A percentile compares a stretch with the other conserved stretches of the same genome.
Conservation (phyloP, 2,797 vertebrate genomes). For the Notolepis coatsorum region DNA sequence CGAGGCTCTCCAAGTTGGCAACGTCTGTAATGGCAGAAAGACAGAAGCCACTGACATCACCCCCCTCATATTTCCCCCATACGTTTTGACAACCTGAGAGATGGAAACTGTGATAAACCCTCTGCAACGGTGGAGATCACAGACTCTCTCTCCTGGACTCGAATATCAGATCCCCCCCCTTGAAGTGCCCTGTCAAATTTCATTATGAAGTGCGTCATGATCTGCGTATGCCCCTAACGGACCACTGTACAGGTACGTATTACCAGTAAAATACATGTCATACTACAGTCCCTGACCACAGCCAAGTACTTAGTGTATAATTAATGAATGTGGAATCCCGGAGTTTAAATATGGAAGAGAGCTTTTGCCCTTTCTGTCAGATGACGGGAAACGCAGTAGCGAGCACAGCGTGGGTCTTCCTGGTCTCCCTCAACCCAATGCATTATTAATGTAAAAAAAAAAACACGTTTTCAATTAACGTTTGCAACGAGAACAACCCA, state of each 20-base stretch:
- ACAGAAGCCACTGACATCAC: conserved; percentile 46
- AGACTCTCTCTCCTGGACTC: no score
- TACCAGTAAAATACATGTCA: no score
- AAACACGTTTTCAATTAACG: background rate
- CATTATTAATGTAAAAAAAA: background rate
- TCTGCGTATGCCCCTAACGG: no score
- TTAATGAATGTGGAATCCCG: background rate
- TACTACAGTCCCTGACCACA: no score
- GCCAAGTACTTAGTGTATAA: no score
- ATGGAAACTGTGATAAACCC: conserved; percentile 39
- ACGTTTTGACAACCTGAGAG: conserved; percentile 20
- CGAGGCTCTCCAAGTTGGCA: conserved; percentile 32
- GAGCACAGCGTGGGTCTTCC: background rate
- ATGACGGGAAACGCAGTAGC: no score
- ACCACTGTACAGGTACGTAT: no score
- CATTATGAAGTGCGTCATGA: background rate
- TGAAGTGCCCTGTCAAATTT: background rate
- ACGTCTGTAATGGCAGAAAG: conserved; percentile 12
- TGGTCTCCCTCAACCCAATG: background rate
- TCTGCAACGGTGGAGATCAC: background rate
- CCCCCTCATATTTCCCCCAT: conserved; percentile 23
- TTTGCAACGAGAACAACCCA: background rate
- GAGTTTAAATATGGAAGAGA: no score
- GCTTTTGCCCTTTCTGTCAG: no score
- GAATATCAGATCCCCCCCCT: no score